These are phyloP conservation scores for Thereva nobilitata DNA, from an alignment of 2,888 invertebrate genomes.

Conservation along the genomic window DNA sequence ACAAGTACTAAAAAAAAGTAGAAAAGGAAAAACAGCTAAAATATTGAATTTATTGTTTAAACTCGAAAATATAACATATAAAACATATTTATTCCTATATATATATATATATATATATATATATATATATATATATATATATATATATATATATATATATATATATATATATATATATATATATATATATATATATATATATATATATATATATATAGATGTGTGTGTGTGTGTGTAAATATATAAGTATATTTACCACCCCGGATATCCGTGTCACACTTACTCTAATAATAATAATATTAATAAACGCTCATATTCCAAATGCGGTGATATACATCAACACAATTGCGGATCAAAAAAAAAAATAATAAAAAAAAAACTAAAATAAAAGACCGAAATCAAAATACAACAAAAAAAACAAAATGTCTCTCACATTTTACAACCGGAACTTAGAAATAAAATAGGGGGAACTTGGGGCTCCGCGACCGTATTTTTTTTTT, in stretches of 20 bases:
- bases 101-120: not conserved
- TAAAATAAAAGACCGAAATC: no score
- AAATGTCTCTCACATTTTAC: no score
- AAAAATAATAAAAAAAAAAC: not conserved
- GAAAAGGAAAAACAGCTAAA: no score
- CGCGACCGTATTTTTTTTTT: no score
- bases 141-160: not conserved
- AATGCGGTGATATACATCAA: slow-evolving; percentile 10
- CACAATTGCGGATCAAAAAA: not conserved
- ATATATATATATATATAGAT: not conserved
- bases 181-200: not conserved
- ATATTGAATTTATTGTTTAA: no score
- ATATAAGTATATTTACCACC: not conserved
- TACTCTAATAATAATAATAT: slow-evolving; percentile 8
- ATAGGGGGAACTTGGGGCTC: no score
- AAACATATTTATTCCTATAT: no score
- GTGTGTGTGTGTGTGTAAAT: not conserved
- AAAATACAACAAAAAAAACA: no score
- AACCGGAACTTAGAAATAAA: no score
- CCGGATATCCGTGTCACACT: slow-evolving; percentile 28
- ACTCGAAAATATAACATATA: no score
- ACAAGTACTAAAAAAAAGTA: no score
- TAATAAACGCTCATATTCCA: slow-evolving; percentile 10
- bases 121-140: not conserved
- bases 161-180: not conserved